Conservation (phyloP, 1,140 invertebrate genomes). For the Glossosoma conforme region DNA sequence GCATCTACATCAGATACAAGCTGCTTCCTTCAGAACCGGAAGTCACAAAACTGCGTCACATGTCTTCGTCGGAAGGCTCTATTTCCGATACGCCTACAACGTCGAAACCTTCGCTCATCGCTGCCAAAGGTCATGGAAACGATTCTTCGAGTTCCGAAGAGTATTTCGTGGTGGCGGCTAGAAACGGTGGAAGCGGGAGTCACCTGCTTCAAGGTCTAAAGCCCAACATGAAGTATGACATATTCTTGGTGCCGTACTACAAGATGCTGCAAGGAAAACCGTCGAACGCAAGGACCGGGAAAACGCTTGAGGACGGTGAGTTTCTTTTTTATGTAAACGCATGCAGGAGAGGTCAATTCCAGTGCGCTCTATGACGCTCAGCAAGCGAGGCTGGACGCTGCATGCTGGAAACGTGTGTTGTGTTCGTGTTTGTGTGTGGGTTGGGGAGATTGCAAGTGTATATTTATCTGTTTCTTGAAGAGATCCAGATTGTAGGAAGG, state of each 20-base stretch:
- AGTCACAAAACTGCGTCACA: slow-evolving; percentile 15
- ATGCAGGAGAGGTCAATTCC: too few relatives aligned
- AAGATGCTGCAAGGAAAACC: slow-evolving; percentile 71
- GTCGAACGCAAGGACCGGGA: slow-evolving; percentile 65
- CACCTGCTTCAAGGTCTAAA: slow-evolving; percentile 57
- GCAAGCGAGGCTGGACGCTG: too few relatives aligned
- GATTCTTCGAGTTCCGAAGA: slow-evolving; percentile 35
- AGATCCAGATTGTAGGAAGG: too few relatives aligned
- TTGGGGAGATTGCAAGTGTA: too few relatives aligned
- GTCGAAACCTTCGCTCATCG: not conserved
- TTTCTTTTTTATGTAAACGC: not conserved
- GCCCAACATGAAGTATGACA: slow-evolving; percentile 68
- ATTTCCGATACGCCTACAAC: not conserved
- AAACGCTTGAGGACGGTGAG: slow-evolving; percentile 72
- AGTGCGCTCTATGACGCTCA: too few relatives aligned
- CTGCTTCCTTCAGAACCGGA: slow-evolving; percentile 54
- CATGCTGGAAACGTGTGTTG: too few relatives aligned
- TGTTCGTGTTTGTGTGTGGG: too few relatives aligned
- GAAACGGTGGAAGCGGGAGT: slow-evolving; percentile 57
- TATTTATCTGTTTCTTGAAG: too few relatives aligned
- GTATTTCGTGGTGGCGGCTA: slow-evolving; percentile 59
- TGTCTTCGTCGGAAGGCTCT: not conserved
- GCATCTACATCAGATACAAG: slow-evolving; percentile 89
- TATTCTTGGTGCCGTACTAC: slow-evolving; percentile 74
- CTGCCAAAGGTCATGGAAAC: not conserved